A percentile compares a stretch with the other conserved stretches of the same genome.
Evolutionary conservation across 2,113 vertebrate species (phyloP).

Genomic region (Electrona antarctica): DNA sequence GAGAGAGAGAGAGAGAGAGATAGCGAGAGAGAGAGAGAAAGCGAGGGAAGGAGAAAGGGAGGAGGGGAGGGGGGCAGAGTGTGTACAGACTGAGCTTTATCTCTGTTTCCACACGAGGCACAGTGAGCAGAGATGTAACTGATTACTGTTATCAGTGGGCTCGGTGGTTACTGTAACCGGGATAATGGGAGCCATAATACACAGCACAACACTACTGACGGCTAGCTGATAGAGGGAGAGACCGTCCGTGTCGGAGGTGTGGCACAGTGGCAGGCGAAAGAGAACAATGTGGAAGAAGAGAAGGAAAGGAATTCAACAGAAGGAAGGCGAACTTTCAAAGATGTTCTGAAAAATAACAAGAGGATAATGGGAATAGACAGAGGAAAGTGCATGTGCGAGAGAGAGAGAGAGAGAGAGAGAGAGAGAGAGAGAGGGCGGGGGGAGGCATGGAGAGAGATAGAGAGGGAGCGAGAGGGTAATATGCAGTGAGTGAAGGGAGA

Average conservation of each 20-base stretch:
- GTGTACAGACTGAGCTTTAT: slow-evolving; percentile 18
- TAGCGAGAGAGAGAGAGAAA: background rate
- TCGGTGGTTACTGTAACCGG: slow-evolving; percentile 64
- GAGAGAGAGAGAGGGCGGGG: slow-evolving; percentile 24
- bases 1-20: background rate
- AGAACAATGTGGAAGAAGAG: slow-evolving; percentile 16
- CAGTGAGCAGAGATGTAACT: slow-evolving; percentile 57
- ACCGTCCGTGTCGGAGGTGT: background rate
- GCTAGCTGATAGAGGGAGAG: slow-evolving; percentile 38
- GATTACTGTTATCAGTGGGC: slow-evolving; percentile 70
- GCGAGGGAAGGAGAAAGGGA: background rate
- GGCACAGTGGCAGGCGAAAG: background rate
- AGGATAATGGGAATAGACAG: background rate
- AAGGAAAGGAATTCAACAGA: background rate
- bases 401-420: slow-evolving; percentile 23
- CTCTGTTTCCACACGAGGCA: slow-evolving; percentile 35
- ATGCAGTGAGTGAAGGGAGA: slow-evolving; percentile 41
- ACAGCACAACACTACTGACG: slow-evolving; percentile 44
- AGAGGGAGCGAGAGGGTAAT: slow-evolving; percentile 34
- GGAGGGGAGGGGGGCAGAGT: background rate
- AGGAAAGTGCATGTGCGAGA: background rate
- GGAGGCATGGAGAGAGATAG: slow-evolving; percentile 6
- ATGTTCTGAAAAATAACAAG: background rate
- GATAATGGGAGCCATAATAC: slow-evolving; percentile 59
- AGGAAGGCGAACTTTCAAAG: background rate